Evolutionary conservation across 2,113 vertebrate genomes (phyloP), one percentile per base, ranked within the genome.

Genomic region (Chrysemys picta): DNA sequence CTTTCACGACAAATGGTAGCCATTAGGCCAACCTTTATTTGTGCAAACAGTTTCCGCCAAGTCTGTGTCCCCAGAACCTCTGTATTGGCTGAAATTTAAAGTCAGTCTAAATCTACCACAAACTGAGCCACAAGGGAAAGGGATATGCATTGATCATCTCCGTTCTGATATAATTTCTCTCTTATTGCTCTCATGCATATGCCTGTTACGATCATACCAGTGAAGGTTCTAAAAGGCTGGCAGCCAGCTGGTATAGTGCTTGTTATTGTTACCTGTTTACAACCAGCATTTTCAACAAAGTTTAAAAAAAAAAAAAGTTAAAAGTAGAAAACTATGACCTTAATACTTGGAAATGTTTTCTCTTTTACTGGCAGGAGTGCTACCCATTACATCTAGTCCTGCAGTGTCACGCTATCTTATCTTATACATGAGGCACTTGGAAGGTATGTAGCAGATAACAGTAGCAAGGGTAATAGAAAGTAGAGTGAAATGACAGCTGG

Each of bases 341-440:
- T 76, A 80, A 59, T 95, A 76, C 38, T 47, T 13, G 17, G 5
- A 24, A 0, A 16, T 52, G n/a, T 76, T 87, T 91, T 92, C 89
- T 65, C 59, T 94, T 94, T 87, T 90, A 76, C 87, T 94, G 95
- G 83, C 90, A 95, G 89, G 56, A 90, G 56, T 69, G 76, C 53
- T 72, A 11, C 75, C 54, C 85, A 88, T 80, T 96, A 76, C 88
- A 93, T 91, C 93, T 93, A 93, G 93, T 93, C 52, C 88, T 85
- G 69, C 59, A 90, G 47, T 1, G 1, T 52, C 0, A 1, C 85
- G 86, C 93, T 95, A 90, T 90, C 87, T 82, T 87, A 76, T 91
- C 65, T 82, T 93, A 91, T 72, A 80, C 82, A 49, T 1, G 1
- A 95, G 22, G 47, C 6, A 52, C 24, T 24, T 38, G 38, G 42